A percentile compares a stretch with the other conserved stretches of the same genome.
Conservation (phyloP, 2,888 invertebrate species). For the Alloplasta piceator region DNA sequence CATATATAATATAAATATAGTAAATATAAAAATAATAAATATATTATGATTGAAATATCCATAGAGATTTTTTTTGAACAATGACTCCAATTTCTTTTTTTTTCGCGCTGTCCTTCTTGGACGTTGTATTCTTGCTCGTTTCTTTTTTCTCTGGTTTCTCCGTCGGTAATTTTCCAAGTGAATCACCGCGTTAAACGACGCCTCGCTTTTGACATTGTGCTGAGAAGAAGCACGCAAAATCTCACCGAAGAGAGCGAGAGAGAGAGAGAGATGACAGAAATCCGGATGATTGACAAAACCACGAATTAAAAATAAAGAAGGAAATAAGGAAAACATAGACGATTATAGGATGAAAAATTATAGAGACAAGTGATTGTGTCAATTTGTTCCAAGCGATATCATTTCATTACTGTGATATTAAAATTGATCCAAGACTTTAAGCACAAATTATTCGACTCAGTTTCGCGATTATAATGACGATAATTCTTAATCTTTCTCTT, state of each 20-base stretch:
- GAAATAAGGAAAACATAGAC: constrained; percentile 8
- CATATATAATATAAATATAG: too few relatives aligned
- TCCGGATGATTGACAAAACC: constrained; percentile 1
- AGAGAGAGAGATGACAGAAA: constrained; percentile 7
- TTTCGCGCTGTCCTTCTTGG: background rate
- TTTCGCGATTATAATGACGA: background rate
- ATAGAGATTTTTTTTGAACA: too few relatives aligned
- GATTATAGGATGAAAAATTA: constrained; percentile 14
- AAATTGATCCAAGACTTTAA: constrained; percentile 17
- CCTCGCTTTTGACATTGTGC: constrained; percentile 41
- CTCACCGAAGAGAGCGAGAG: background rate
- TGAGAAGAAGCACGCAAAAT: background rate
- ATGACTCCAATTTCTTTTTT: constrained; percentile 2
- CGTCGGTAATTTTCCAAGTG: constrained; percentile 55
- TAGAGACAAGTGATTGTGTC: constrained; percentile 29
- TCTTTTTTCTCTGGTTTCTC: background rate
- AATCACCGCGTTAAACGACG: constrained; percentile 47
- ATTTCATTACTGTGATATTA: background rate
- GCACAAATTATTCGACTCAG: constrained; percentile 11
- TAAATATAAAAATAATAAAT: too few relatives aligned
- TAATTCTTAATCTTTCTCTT: constrained; percentile 21
- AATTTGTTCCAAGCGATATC: constrained; percentile 16
- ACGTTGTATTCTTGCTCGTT: too few relatives aligned
- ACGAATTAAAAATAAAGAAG: background rate
- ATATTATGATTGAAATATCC: too few relatives aligned